Conservation (phyloP, 2,888 invertebrate genomes). For the Synanthedon vespiformis region DNA sequence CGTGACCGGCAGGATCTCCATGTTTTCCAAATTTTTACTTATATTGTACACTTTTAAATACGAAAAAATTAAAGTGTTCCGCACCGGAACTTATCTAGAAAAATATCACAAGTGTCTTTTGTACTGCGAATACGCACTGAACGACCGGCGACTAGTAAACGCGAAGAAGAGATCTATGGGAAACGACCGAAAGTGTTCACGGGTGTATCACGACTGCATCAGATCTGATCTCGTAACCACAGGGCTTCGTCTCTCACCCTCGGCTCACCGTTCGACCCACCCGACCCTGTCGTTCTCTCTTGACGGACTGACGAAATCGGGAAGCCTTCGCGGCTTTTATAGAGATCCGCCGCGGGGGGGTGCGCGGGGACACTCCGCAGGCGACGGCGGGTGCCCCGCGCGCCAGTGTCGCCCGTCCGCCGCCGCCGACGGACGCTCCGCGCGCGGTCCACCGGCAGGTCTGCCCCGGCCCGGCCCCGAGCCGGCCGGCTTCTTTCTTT, state of each 20-base stretch:
- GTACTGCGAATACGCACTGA: slow-evolving; percentile 64
- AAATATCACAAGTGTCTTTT: slow-evolving; percentile 71
- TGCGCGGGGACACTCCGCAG: slow-evolving; percentile 44
- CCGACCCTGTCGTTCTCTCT: slow-evolving; percentile 61
- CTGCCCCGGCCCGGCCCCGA: neutral
- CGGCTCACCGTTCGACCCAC: slow-evolving; percentile 55
- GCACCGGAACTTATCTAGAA: slow-evolving; percentile 60
- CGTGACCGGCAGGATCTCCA: slow-evolving; percentile 85
- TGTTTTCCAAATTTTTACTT: slow-evolving; percentile 73
- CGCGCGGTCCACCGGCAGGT: neutral
- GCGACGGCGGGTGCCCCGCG: slow-evolving; percentile 55
- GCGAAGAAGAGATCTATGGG: slow-evolving; percentile 62
- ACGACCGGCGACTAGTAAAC: slow-evolving; percentile 56
- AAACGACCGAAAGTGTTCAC: slow-evolving; percentile 43
- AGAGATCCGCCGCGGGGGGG: slow-evolving; percentile 47
- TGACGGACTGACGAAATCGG: slow-evolving; percentile 62
- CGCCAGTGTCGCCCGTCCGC: slow-evolving; percentile 46
- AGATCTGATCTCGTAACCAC: slow-evolving; percentile 69
- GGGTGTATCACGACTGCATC: slow-evolving; percentile 57
- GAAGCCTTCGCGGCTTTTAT: slow-evolving; percentile 55
- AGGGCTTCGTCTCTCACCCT: slow-evolving; percentile 63
- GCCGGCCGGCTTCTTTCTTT: slow-evolving; percentile 68
- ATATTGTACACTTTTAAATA: slow-evolving; percentile 67
- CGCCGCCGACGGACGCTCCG: slow-evolving; percentile 14
- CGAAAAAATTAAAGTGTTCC: slow-evolving; percentile 53